These are phyloP conservation scores for Metridium senile DNA, from an alignment of 92 coral and sea anemone species.

Conservation along the genomic window DNA sequence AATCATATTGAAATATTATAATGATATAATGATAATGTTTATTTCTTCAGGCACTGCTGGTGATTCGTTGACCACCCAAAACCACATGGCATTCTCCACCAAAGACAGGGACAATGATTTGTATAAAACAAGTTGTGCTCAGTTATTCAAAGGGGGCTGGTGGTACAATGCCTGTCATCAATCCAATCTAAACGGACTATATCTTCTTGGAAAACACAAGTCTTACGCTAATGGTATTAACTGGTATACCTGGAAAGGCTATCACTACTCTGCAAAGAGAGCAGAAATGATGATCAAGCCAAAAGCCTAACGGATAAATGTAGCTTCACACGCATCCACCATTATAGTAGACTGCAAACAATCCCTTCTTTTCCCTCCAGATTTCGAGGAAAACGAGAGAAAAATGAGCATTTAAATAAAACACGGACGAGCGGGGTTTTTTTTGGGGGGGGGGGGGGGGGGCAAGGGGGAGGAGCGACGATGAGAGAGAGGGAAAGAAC, in stretches of 20 bases:
- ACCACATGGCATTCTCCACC: constrained; percentile 26
- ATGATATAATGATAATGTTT: no score
- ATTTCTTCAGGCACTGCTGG: constrained; percentile 65
- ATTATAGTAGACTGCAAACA: no score
- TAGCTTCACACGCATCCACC: no score
- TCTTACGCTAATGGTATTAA: constrained; percentile 46
- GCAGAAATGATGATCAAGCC: constrained; percentile 61
- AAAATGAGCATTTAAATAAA: no score
- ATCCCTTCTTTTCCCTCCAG: no score
- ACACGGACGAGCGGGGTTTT: no score
- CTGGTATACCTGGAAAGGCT: constrained; percentile 61
- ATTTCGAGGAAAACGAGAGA: no score
- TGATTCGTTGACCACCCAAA: constrained; percentile 38
- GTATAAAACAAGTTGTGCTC: constrained; percentile 21
- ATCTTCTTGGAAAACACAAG: constrained; percentile 49
- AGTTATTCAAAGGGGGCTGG: constrained; percentile 42
- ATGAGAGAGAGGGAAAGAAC: no score
- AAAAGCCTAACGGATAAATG: neutral
- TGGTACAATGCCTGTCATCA: constrained; percentile 39
- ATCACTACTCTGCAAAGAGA: constrained; percentile 52
- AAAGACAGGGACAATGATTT: constrained; percentile 54
- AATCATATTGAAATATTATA: no score
- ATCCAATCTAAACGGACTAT: constrained; percentile 48
- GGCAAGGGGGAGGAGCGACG: no score
- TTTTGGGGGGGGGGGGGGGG: no score